These are phyloP conservation scores for Petrolisthes cinctipes DNA, from an alignment of 2,888 invertebrate species.

Conservation along the genomic window DNA sequence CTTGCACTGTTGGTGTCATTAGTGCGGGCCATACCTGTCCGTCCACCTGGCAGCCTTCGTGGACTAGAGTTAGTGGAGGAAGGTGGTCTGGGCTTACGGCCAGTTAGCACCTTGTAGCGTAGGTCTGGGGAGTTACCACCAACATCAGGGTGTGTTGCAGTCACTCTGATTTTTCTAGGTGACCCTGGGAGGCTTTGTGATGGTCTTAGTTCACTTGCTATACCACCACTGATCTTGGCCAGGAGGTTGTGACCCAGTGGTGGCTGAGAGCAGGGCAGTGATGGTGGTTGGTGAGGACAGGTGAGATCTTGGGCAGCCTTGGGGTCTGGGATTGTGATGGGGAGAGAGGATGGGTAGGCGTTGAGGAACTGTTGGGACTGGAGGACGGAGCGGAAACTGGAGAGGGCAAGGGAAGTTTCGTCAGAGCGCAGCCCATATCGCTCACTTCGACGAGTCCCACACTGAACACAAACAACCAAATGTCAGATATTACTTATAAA, in stretches of 20 bases:
- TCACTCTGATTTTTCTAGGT: conserved; percentile 64
- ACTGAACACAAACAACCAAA: conserved; percentile 14
- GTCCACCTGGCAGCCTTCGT: conserved; percentile 49
- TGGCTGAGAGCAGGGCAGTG: conserved; percentile 11
- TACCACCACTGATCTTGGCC: conserved; percentile 56
- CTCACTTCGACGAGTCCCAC: conserved; percentile 49
- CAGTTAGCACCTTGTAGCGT: conserved; percentile 54
- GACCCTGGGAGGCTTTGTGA: conserved; percentile 64
- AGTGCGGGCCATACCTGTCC: conserved; percentile 39
- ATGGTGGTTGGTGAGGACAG: conserved; percentile 27
- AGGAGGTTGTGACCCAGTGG: conserved; percentile 44
- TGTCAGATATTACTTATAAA: not conserved
- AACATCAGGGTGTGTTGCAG: conserved; percentile 63
- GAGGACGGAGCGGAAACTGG: conserved; percentile 61
- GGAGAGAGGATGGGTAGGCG: conserved; percentile 60
- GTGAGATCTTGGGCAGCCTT: conserved; percentile 30
- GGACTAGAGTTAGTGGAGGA: conserved; percentile 54
- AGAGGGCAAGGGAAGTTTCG: conserved; percentile 48
- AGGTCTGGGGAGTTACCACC: conserved; percentile 63
- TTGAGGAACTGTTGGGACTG: conserved; percentile 63
- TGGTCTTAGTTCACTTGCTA: conserved; percentile 54
- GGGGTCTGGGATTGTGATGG: conserved; percentile 31
- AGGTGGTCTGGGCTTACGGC: conserved; percentile 43
- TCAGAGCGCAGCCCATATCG: conserved; percentile 48
- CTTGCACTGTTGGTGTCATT: conserved; percentile 33